Evolutionary conservation across 2,888 invertebrate genomes (phyloP), one percentile per base, ranked within the genome.

Genomic region (Drosophila formosana): DNA sequence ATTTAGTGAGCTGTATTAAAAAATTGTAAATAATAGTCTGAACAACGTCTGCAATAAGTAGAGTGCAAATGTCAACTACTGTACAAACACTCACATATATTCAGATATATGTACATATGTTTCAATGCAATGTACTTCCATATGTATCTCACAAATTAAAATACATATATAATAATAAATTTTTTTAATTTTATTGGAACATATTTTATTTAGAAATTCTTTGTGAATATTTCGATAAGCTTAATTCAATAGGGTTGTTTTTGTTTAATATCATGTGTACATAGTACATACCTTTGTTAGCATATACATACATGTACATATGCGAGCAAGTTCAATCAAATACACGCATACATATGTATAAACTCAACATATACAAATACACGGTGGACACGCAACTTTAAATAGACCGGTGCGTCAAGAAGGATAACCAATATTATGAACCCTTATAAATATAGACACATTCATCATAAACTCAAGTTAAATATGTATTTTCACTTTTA

Each of bases 381-480:
- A 30, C 30, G 30, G 7, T 6, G 6, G 1, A 28, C 4, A 28
- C 28, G 28, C 30, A 30, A 28, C 28, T 25, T 55, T n/a, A 55
- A 55, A 23, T 18, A 32, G 30, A 32, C 55, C 43, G 55, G 43
- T 55, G 30, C 30, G n/a, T 13, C 13, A n/a, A 13, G 41, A 58
- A 49, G 58, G 49, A 58, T 41, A 47, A 41, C 39, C 18, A 3
- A 46, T 7, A 28, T 18, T 28, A 26, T 23, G 43, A n/a, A 34
- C 11, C n/a, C 5, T 25, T 46, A 25, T 46, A 30, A 30, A 30
- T 30, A 30, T 30, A 30, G 6, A 30, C 6, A 2, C 30, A 30
- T 7, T 5, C 30, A 30, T 30, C 30, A 30, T 7, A 30, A 30
- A 30, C 30, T 2, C 30, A 30, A 30, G 30, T 30, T 28, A 28